Percentiles rank a stretch among this genome's conserved stretches.
phyloP scores from a whole-genome alignment of 2,888 invertebrate genomes.

The Trichogramma dendrolimi region DNA sequence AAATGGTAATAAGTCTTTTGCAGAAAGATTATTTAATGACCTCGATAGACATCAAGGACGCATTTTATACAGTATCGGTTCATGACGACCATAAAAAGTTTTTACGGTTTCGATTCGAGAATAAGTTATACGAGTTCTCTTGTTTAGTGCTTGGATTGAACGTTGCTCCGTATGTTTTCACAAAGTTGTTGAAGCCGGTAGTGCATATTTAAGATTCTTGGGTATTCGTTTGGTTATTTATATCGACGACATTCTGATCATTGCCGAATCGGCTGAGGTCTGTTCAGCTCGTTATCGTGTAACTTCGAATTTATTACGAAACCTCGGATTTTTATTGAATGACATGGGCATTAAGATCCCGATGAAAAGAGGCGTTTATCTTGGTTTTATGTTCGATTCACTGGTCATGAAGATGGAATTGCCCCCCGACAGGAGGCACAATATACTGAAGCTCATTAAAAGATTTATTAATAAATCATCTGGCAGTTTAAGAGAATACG shows the following conservation, averaged over 20 bases:
- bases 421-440: background rate
- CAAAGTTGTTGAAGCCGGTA: constrained; percentile 23
- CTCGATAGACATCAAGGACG: no score
- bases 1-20: no score
- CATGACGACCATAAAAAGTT: no score
- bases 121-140: no score
- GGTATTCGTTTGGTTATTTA: constrained; percentile 5
- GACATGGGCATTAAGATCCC: constrained; percentile 7
- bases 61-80: no score
- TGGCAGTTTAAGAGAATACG: constrained; percentile 19
- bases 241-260: constrained; percentile 17
- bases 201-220: constrained; percentile 7
- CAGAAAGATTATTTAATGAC: no score
- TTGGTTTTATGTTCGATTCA: constrained; percentile 12
- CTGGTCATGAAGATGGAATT: background rate
- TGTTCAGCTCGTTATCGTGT: background rate
- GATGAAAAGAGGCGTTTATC: background rate
- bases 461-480: background rate
- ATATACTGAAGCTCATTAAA: background rate
- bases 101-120: no score
- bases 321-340: constrained; percentile 10
- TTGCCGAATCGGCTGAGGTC: constrained; percentile 7
- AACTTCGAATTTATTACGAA: background rate
- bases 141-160: no score
- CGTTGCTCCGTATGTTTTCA: background rate